A percentile compares a stretch with the other conserved stretches of the same genome.
phyloP scores from a whole-genome alignment of 2,113 vertebrate species.

The Propithecus coquereli region DNA sequence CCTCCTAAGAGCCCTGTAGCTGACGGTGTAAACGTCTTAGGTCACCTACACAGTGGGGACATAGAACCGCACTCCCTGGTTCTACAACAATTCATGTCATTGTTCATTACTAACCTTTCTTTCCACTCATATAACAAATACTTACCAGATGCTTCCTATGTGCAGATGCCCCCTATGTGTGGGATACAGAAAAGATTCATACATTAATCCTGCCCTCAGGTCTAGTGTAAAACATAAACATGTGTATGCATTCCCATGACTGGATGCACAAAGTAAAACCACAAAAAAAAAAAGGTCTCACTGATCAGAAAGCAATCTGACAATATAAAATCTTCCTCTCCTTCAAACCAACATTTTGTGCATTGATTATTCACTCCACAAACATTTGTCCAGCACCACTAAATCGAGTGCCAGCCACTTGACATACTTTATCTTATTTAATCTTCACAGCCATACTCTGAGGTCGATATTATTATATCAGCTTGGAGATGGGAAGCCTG shows the following conservation, averaged over 20 bases:
- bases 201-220: neutral
- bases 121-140: neutral
- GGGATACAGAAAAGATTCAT: neutral
- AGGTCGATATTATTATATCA: neutral
- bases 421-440: neutral
- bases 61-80: neutral
- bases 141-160: neutral
- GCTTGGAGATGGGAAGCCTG: neutral
- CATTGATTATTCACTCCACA: conserved; percentile 33
- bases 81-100: neutral
- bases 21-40: neutral
- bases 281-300: neutral
- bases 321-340: neutral
- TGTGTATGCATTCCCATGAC: neutral
- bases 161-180: neutral
- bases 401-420: neutral
- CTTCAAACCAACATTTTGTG: neutral
- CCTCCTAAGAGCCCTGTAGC: neutral
- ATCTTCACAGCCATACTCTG: neutral
- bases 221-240: neutral
- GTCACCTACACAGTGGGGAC: neutral
- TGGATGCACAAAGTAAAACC: neutral
- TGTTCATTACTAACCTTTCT: neutral
- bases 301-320: neutral
- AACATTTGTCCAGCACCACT: neutral